Base-by-base conservation (phyloP, 1,140 invertebrate genomes). In the Lasaia peninsularis region DNA sequence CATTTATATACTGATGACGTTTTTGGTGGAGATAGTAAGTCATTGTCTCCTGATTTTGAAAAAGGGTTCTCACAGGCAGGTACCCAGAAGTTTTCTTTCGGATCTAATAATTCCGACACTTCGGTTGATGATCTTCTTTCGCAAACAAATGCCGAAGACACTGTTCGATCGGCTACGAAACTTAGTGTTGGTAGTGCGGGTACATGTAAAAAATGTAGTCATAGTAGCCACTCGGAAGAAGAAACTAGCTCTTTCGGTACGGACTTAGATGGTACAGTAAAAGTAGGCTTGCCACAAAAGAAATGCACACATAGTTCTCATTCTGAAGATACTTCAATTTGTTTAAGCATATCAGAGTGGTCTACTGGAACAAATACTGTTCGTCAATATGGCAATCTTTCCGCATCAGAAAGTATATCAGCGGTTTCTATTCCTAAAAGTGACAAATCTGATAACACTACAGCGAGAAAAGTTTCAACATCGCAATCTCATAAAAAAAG, bases 311-410 rank as follows among this genome's bases (percentile, higher is more conserved):
- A 94, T 80, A 92, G 94, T 81, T 95, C 94, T 0, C 94, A 95
- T 75, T 95, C 94, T 14, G 95, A 95, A 78, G 94, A 96, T 73
- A 96, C 95, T 1, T 96, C 95, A 0, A 94, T 96, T 78, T 95
- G 94, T 12, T 82, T 96, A 24, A 95, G 94, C 63, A 94, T 95
- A 71, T 95, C 94, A 1, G 95, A 96, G 67, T 96, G 94, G 94
- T 96, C 94, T 0, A 96, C 94, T 33, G 94, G 94, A 20, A 95
- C 94, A 1, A 95, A 94, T 66, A 95, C 94, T 0, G 94, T 95
- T 0, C 91, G 94, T 11, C 93, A 94, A 72, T 95, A 92, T 90
- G 94, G 91, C 65, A 95, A 92, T 92, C 88, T 93, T 10, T 93
- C 92, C 0, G 91, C 91, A 9, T 92, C 91, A 2, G 91, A 92